These are phyloP conservation scores for Subacronicta megacephala DNA, from an alignment of 2,888 invertebrate genomes.

Conservation along the genomic window DNA sequence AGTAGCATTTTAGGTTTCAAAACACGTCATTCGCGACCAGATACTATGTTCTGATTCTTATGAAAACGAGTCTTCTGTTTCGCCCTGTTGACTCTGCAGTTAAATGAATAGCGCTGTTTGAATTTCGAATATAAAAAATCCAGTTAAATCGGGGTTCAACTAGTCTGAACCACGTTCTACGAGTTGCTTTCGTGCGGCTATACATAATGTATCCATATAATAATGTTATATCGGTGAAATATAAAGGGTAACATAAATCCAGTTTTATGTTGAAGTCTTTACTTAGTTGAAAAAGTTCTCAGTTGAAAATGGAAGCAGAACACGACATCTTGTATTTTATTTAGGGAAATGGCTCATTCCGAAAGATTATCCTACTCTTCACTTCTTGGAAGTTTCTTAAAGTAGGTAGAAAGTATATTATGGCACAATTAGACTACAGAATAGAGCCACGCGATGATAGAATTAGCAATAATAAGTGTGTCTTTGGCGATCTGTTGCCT, in stretches of 20 bases:
- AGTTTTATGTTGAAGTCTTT: slow-evolving; percentile 25
- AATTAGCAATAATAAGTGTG: too few species aligned
- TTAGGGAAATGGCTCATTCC: neutral
- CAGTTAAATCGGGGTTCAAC: slow-evolving; percentile 20
- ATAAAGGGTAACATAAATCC: slow-evolving; percentile 27
- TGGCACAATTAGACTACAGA: too few species aligned
- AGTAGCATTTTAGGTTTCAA: slow-evolving; percentile 39
- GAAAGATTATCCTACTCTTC: too few species aligned
- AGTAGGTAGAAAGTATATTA: too few species aligned
- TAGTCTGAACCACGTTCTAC: slow-evolving; percentile 6
- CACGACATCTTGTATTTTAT: slow-evolving; percentile 25
- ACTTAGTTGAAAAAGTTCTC: slow-evolving; percentile 12
- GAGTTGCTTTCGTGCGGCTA: slow-evolving; percentile 20
- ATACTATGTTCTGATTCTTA: slow-evolving; percentile 50
- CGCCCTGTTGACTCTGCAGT: slow-evolving; percentile 60
- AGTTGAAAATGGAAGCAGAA: slow-evolving; percentile 15
- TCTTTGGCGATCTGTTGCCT: too few species aligned
- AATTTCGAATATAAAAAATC: slow-evolving; percentile 40
- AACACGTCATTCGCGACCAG: slow-evolving; percentile 40
- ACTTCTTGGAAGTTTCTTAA: too few species aligned
- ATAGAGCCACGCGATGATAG: neutral
- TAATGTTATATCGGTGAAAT: slow-evolving; percentile 25
- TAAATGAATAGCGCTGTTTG: slow-evolving; percentile 50
- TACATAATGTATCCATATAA: slow-evolving; percentile 20
- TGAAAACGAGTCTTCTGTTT: slow-evolving; percentile 46